A percentile compares a stretch with the other conserved stretches of the same genome.
Evolutionary conservation across 2,113 vertebrate genomes (phyloP).

Genomic region (Gila orcuttii): DNA sequence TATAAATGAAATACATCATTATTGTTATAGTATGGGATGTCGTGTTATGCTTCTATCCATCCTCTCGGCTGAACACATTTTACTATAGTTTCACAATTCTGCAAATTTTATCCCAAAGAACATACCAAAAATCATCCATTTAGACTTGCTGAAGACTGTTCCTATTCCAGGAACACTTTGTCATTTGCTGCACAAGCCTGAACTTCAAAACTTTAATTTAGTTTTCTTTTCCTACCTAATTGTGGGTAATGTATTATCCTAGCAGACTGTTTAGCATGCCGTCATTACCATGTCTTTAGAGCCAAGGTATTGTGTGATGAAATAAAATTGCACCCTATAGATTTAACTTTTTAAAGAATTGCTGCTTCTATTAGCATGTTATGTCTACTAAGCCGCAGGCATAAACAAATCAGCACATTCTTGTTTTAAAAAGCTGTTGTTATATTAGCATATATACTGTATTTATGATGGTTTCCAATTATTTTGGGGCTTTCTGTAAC

Average conservation of each 20-base stretch:
- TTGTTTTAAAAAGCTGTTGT: constrained; percentile 49
- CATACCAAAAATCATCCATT: too few relatives aligned
- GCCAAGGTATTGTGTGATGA: background rate
- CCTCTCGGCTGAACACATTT: too few relatives aligned
- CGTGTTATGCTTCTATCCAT: too few relatives aligned
- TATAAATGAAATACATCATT: too few relatives aligned
- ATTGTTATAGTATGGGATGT: too few relatives aligned
- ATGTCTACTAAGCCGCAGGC: constrained; percentile 18
- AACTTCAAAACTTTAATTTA: background rate
- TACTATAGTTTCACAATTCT: too few relatives aligned
- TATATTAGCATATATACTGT: constrained; percentile 32
- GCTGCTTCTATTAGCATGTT: constrained; percentile 31
- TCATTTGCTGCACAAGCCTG: background rate
- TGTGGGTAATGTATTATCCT: background rate
- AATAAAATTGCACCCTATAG: constrained; percentile 24
- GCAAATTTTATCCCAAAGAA: too few relatives aligned
- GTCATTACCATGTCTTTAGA: background rate
- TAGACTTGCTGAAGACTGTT: background rate
- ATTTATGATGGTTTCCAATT: constrained; percentile 22
- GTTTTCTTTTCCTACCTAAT: background rate
- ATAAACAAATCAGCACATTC: constrained; percentile 53
- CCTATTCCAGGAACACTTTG: background rate
- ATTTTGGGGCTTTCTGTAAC: constrained; percentile 17
- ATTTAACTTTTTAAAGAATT: constrained; percentile 35
- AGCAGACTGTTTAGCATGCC: background rate